These are phyloP conservation scores for Drosophila neoperkinsi DNA, from an alignment of 2,888 invertebrate genomes.

Conservation along the genomic window DNA sequence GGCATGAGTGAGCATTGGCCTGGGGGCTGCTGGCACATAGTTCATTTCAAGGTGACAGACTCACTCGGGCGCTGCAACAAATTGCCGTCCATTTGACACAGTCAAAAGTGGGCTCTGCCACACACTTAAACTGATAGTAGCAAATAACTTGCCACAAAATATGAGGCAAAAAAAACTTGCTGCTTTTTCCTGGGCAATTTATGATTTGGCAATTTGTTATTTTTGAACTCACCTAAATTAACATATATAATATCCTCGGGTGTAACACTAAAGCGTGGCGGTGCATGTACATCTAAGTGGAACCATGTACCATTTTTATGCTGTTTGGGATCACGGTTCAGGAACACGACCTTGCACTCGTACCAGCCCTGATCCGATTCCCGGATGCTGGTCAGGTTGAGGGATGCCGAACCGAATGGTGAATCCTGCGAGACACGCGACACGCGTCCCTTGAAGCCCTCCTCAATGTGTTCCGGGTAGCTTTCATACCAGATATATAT, in stretches of 20 bases:
- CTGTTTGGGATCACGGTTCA: constrained; percentile 96
- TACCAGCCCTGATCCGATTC: constrained; percentile 99
- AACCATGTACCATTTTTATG: constrained; percentile 99
- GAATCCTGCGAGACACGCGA: constrained; percentile 95
- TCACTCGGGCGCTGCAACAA: constrained; percentile 72
- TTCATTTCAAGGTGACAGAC: constrained; percentile 76
- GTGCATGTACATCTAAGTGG: constrained; percentile 98
- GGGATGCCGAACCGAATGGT: constrained; percentile 95
- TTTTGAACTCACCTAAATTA: constrained; percentile 89
- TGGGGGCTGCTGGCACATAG: constrained; percentile 36
- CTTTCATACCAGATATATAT: constrained; percentile 99
- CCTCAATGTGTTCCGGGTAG: constrained; percentile 98
- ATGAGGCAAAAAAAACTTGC: constrained; percentile 20
- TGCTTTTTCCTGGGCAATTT: constrained; percentile 33
- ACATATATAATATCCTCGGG: constrained; percentile 98
- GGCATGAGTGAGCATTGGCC: constrained; percentile 43
- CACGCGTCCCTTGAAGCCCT: constrained; percentile 96
- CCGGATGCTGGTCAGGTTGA: constrained; percentile 97
- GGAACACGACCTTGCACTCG: constrained; percentile 97
- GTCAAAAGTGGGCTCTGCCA: constrained; percentile 46
- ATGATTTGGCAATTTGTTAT: constrained; percentile 31
- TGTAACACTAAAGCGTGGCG: constrained; percentile 97
- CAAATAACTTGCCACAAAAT: constrained; percentile 49
- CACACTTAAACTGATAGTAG: constrained; percentile 56
- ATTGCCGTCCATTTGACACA: constrained; percentile 74